These are phyloP conservation scores for Lagria hirta DNA, from an alignment of 2,888 invertebrate genomes.

Conservation along the genomic window DNA sequence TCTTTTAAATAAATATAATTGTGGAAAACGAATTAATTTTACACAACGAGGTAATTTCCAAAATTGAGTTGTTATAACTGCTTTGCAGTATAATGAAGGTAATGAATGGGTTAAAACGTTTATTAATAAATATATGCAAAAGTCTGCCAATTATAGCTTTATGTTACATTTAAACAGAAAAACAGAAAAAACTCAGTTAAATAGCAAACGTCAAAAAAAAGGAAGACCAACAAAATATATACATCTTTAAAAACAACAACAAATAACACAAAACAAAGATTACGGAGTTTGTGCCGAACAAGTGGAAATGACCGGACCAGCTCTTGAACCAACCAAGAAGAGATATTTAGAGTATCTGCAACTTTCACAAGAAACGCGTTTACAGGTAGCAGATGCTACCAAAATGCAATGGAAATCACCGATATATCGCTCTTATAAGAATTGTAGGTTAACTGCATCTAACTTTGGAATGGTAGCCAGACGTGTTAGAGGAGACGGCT, in stretches of 20 bases:
- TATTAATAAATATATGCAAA: background rate
- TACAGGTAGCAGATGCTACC: background rate
- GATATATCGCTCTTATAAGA: background rate
- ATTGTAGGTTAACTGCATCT: background rate
- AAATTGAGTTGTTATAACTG: slow-evolving; percentile 1
- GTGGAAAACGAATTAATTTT: slow-evolving; percentile 11
- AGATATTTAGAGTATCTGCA: no score
- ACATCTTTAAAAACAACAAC: no score
- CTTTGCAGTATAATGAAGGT: background rate
- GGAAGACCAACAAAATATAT: background rate
- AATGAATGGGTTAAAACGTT: background rate
- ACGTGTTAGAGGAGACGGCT: background rate
- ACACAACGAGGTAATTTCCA: slow-evolving; percentile 10
- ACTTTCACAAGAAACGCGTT: background rate
- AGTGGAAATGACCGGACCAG: no score
- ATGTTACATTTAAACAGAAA: no score
- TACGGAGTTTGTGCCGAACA: no score
- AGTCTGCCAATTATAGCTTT: background rate
- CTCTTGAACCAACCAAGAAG: no score
- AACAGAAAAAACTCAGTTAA: no score
- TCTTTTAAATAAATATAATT: background rate
- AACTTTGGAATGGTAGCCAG: background rate
- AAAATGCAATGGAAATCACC: background rate
- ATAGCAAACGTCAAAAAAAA: background rate
- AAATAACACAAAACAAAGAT: no score